Conservation (phyloP, 2,888 invertebrate species). For the Cylloceria caligata region DNA sequence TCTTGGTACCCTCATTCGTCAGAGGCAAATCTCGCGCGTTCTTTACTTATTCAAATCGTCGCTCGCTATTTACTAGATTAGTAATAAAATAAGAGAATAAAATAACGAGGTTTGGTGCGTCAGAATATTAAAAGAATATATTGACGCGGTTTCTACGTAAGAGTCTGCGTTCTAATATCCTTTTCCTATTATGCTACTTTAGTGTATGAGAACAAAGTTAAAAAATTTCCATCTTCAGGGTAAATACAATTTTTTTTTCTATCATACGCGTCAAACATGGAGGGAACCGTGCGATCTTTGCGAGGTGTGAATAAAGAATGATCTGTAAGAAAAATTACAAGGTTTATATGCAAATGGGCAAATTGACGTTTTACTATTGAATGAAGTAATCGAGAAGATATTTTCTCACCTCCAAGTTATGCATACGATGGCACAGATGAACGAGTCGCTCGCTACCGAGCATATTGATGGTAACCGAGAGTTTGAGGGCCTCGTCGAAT, state of each 20-base stretch:
- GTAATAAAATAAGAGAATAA: slow-evolving; percentile 23
- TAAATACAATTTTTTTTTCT: slow-evolving; percentile 16
- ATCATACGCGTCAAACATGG: slow-evolving; percentile 6
- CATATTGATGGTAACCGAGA: slow-evolving; percentile 92
- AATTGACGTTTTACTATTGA: not conserved
- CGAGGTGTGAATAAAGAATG: slow-evolving; percentile 2
- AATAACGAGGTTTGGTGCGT: slow-evolving; percentile 1
- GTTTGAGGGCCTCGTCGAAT: slow-evolving; percentile 91
- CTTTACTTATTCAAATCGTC: slow-evolving; percentile 60
- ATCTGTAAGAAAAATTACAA: not conserved
- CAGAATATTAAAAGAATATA: slow-evolving; percentile 7
- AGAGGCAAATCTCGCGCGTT: slow-evolving; percentile 34
- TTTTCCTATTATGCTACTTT: not conserved
- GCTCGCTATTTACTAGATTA: slow-evolving; percentile 40
- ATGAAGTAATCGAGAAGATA: not conserved
- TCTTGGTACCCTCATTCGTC: slow-evolving; percentile 36
- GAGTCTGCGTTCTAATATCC: not conserved
- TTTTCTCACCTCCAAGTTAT: slow-evolving; percentile 87
- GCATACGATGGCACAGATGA: slow-evolving; percentile 89
- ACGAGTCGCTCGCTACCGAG: slow-evolving; percentile 90
- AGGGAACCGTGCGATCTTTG: slow-evolving; percentile 12
- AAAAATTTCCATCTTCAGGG: slow-evolving; percentile 35
- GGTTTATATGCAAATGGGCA: not conserved
- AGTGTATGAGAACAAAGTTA: slow-evolving; percentile 19
- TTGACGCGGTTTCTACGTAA: slow-evolving; percentile 11